Evolutionary conservation across 2,113 vertebrate species (phyloP).

Genomic region (Urocitellus parryii): DNA sequence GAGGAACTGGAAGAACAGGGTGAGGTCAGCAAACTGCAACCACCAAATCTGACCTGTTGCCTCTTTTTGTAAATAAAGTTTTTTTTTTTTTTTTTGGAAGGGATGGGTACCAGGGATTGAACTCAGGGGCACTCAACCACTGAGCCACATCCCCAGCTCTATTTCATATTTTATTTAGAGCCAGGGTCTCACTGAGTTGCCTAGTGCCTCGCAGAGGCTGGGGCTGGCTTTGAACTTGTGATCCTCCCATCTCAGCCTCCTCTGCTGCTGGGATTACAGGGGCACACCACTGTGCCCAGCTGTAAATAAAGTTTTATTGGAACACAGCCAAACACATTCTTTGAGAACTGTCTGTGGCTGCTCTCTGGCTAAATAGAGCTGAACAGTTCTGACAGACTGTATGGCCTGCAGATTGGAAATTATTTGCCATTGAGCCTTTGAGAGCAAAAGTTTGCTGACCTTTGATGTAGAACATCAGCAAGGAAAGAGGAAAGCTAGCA

Average conservation of each 20-base stretch:
- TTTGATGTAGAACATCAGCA: background rate
- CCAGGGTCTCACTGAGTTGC: too few species aligned
- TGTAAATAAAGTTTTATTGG: constrained; percentile 36
- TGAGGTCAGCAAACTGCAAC: background rate
- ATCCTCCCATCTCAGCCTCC: too few species aligned
- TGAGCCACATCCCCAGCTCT: too few species aligned
- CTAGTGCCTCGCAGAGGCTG: too few species aligned
- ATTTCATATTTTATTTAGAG: too few species aligned
- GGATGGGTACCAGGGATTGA: too few species aligned
- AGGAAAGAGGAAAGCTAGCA: background rate
- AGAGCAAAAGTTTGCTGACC: background rate
- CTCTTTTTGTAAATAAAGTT: constrained; percentile 9
- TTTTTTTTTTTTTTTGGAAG: background rate
- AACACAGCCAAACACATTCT: background rate
- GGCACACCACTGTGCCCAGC: too few species aligned
- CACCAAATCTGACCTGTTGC: background rate
- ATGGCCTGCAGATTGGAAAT: background rate
- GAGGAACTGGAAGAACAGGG: fast-evolving
- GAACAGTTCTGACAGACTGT: background rate
- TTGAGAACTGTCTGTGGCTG: background rate
- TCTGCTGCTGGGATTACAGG: too few species aligned
- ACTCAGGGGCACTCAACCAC: too few species aligned
- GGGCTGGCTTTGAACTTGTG: too few species aligned
- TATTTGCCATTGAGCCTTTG: background rate
- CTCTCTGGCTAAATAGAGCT: background rate